These are phyloP conservation scores for Galerucella calmariensis DNA, from an alignment of 2,888 invertebrate species.

Conservation along the genomic window DNA sequence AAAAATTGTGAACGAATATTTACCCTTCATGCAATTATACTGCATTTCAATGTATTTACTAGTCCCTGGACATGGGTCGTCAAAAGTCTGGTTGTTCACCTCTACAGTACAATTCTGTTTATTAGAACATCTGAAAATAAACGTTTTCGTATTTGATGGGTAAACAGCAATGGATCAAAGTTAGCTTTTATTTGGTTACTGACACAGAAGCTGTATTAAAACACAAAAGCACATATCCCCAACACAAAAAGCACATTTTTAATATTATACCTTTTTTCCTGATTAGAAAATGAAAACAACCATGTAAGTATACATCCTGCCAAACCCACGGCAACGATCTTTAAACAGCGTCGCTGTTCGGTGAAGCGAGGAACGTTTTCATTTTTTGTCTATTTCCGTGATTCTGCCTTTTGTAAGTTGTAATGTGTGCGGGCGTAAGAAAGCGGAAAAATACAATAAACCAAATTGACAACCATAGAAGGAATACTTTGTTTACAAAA, in stretches of 20 bases:
- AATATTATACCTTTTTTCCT: neutral
- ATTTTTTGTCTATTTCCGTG: neutral
- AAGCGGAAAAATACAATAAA: no score
- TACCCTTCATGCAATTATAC: slow-evolving; percentile 66
- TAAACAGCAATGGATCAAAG: slow-evolving; percentile 18
- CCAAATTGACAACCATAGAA: no score
- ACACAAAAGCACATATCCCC: slow-evolving; percentile 17
- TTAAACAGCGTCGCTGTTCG: neutral
- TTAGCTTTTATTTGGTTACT: slow-evolving; percentile 27
- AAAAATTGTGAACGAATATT: slow-evolving; percentile 44
- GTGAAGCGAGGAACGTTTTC: no score
- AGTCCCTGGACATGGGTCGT: slow-evolving; percentile 71
- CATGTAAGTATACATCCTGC: neutral
- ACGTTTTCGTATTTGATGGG: slow-evolving; percentile 28
- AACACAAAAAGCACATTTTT: slow-evolving; percentile 4
- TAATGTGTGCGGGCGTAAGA: no score
- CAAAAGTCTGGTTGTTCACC: slow-evolving; percentile 65
- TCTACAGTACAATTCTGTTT: slow-evolving; percentile 58
- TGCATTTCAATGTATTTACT: slow-evolving; percentile 72
- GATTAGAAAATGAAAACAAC: neutral
- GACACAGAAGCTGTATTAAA: slow-evolving; percentile 34
- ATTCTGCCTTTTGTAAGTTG: neutral
- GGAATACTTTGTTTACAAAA: no score
- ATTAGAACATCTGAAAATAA: slow-evolving; percentile 62
- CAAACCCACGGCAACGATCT: neutral